A percentile compares a stretch with the other conserved stretches of the same genome.
These are phyloP conservation scores for Polyommatus icarus DNA, from an alignment of 2,888 invertebrate species.

Conservation along the genomic window DNA sequence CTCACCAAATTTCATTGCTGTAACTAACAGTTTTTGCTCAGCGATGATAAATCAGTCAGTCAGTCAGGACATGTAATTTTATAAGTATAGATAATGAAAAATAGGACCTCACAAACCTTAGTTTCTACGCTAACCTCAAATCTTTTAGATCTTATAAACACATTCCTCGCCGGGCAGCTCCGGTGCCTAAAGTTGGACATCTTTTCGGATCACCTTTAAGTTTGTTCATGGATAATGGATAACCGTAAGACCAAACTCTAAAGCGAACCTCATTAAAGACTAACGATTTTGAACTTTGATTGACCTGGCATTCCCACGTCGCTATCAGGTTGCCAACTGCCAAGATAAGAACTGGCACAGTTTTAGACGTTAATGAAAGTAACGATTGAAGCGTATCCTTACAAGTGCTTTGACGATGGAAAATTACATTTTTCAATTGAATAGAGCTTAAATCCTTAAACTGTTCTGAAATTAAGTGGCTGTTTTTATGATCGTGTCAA, in stretches of 20 bases:
- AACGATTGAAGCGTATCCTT: constrained; percentile 14
- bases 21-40: no score
- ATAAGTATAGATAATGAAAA: no score
- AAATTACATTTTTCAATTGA: neutral
- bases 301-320: constrained; percentile 4
- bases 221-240: neutral
- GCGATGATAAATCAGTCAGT: no score
- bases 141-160: no score
- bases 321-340: constrained; percentile 14
- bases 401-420: neutral
- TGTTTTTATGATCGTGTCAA: no score
- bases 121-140: no score
- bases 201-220: neutral
- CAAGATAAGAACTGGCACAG: constrained; percentile 16
- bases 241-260: neutral
- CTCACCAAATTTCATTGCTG: no score
- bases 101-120: no score
- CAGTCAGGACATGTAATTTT: no score
- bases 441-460: neutral
- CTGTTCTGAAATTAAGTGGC: no score
- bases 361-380: constrained; percentile 23
- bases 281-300: constrained; percentile 12
- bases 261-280: neutral
- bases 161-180: no score
- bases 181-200: no score